Evolutionary conservation across 2,888 invertebrate species (phyloP).

Genomic region (Ormia ochracea): DNA sequence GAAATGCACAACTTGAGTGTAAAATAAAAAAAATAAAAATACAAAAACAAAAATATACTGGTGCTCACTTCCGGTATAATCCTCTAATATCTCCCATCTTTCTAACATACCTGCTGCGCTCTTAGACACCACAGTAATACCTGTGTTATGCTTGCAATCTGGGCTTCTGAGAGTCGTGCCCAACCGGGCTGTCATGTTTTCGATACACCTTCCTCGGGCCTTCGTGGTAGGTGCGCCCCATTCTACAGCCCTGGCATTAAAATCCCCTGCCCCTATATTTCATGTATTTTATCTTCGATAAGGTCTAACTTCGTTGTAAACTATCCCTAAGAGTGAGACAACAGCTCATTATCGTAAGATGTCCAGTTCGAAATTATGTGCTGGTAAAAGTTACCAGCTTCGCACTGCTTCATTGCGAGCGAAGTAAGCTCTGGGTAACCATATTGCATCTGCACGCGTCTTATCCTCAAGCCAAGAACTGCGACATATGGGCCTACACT

Average conservation of each 20-base stretch:
- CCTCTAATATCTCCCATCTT: conserved; percentile 41
- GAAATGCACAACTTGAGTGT: too few relatives aligned
- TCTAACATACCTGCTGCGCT: not conserved
- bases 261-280: not conserved
- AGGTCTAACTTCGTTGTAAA: not conserved
- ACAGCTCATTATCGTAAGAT: not conserved
- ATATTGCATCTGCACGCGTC: not conserved
- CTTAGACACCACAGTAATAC: conserved; percentile 26
- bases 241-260: not conserved
- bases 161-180: conserved; percentile 30
- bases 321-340: not conserved
- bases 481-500: not conserved
- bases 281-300: not conserved
- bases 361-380: not conserved
- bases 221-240: conserved; percentile 3
- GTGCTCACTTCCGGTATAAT: conserved; percentile 39
- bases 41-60: conserved; percentile 23
- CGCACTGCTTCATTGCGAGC: not conserved
- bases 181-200: conserved; percentile 47
- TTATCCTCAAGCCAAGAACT: not conserved
- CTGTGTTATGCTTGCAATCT: conserved; percentile 27
- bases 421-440: not conserved
- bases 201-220: conserved; percentile 24
- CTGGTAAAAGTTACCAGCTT: not conserved
- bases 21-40: too few relatives aligned